phyloP scores from a whole-genome alignment of 2,888 invertebrate species.

The Sminthurinus aureus region DNA sequence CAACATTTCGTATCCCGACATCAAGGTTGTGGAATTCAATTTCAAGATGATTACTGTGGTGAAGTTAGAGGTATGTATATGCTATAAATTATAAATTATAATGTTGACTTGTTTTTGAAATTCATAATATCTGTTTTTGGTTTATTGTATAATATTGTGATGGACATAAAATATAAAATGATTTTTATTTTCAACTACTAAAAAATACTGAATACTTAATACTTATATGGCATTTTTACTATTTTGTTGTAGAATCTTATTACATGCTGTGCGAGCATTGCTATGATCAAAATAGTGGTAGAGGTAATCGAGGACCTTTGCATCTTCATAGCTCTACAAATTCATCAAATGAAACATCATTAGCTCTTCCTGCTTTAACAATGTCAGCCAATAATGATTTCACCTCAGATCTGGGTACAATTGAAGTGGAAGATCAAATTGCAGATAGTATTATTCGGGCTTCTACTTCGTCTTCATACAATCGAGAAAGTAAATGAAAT shows the following conservation, averaged over 20 bases:
- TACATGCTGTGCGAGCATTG: constrained; percentile 68
- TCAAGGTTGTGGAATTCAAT: constrained; percentile 68
- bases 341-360: constrained; percentile 48
- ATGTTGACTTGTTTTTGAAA: no score
- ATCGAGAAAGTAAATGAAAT: constrained; percentile 18
- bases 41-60: constrained; percentile 67
- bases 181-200: not conserved
- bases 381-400: constrained; percentile 42
- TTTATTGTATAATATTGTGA: not conserved
- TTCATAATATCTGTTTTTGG: no score
- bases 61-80: constrained; percentile 64
- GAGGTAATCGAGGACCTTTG: constrained; percentile 25
- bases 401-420: constrained; percentile 25
- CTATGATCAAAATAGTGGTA: constrained; percentile 64
- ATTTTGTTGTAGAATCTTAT: constrained; percentile 61
- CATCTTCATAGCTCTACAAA: constrained; percentile 25
- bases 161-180: not conserved
- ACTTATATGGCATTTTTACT: constrained; percentile 39
- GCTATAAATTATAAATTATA: no score
- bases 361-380: constrained; percentile 55
- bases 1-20: constrained; percentile 66
- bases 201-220: not conserved
- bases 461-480: constrained; percentile 31
- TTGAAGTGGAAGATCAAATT: constrained; percentile 46
- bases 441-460: constrained; percentile 45